Percentiles rank a stretch among this genome's conserved stretches.
phyloP scores from a whole-genome alignment of 2,888 invertebrate genomes.

The Ormyrus labotus region DNA sequence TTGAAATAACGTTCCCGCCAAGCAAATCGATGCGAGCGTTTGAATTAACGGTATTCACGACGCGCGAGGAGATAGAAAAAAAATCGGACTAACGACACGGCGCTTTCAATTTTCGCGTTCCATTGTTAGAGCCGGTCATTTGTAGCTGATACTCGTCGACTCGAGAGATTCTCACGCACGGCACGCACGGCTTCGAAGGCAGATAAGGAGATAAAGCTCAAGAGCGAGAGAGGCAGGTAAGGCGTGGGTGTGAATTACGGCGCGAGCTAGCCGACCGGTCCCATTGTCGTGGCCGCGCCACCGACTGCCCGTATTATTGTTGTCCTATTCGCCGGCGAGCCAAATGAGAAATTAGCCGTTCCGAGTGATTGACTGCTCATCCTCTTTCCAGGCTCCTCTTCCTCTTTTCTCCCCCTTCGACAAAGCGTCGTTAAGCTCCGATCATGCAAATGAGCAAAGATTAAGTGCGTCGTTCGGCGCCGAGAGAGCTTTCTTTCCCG shows the following conservation, averaged over 20 bases:
- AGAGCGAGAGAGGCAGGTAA: slow-evolving; percentile 28
- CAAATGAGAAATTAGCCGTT: slow-evolving; percentile 51
- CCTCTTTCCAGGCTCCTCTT: slow-evolving; percentile 17
- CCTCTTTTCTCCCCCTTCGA: slow-evolving; percentile 9
- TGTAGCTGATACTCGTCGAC: slow-evolving; percentile 1
- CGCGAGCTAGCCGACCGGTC: slow-evolving; percentile 46
- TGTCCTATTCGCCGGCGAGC: slow-evolving; percentile 18
- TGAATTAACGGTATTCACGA: too few relatives aligned
- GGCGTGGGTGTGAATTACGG: slow-evolving; percentile 67
- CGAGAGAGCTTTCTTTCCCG: not conserved
- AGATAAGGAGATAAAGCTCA: slow-evolving; percentile 42
- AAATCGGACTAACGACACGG: too few relatives aligned
- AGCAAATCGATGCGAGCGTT: too few relatives aligned
- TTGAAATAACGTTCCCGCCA: too few relatives aligned
- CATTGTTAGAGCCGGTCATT: slow-evolving; percentile 23
- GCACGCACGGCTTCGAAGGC: slow-evolving; percentile 35
- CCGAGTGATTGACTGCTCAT: slow-evolving; percentile 46
- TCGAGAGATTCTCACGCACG: slow-evolving; percentile 28
- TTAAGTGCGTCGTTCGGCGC: slow-evolving; percentile 25
- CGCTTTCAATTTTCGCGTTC: slow-evolving; percentile 8
- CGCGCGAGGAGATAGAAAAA: too few relatives aligned
- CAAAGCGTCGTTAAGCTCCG: slow-evolving; percentile 45
- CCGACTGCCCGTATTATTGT: slow-evolving; percentile 42
- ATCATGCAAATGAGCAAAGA: not conserved
- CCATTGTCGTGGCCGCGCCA: slow-evolving; percentile 44